These are phyloP conservation scores for Drosophila saltans DNA, from an alignment of 1,140 invertebrate genomes.

Conservation along the genomic window DNA sequence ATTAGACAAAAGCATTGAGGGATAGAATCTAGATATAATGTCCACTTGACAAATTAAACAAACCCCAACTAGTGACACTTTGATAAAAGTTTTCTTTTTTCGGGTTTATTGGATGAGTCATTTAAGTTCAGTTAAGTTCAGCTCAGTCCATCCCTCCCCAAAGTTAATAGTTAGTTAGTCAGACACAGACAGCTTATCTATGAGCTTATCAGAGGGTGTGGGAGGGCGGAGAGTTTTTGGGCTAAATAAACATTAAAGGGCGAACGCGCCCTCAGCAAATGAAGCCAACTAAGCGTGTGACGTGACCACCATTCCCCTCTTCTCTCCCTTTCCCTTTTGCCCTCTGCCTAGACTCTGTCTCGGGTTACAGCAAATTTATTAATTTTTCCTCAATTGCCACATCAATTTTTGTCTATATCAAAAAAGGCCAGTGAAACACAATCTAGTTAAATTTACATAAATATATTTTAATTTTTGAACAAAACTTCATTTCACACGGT, in stretches of 20 bases:
- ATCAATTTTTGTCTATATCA: slow-evolving; percentile 44
- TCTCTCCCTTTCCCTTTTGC: slow-evolving; percentile 9
- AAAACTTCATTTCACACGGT: slow-evolving; percentile 60
- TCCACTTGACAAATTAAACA: slow-evolving; percentile 62
- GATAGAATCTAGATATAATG: slow-evolving; percentile 14
- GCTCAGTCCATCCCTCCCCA: neutral
- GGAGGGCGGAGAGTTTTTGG: slow-evolving; percentile 19
- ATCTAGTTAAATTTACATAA: slow-evolving; percentile 50
- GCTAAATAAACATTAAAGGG: slow-evolving; percentile 52
- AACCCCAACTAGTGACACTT: neutral
- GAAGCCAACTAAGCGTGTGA: slow-evolving; percentile 77
- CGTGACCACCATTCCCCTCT: slow-evolving; percentile 32
- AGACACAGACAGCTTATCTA: slow-evolving; percentile 45
- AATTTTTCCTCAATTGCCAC: slow-evolving; percentile 66
- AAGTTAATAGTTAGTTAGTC: slow-evolving; percentile 30
- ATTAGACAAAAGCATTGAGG: slow-evolving; percentile 54
- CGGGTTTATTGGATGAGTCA: slow-evolving; percentile 50
- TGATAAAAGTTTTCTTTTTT: slow-evolving; percentile 3
- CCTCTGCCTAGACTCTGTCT: slow-evolving; percentile 24
- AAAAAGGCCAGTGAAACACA: neutral
- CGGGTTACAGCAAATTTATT: slow-evolving; percentile 65
- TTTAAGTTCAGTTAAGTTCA: slow-evolving; percentile 12
- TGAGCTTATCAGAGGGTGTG: slow-evolving; percentile 31
- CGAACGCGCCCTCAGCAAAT: slow-evolving; percentile 47
- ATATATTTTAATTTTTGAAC: slow-evolving; percentile 30